Conservation (phyloP, 2,888 invertebrate genomes). For the Caenorhabditis afra region DNA sequence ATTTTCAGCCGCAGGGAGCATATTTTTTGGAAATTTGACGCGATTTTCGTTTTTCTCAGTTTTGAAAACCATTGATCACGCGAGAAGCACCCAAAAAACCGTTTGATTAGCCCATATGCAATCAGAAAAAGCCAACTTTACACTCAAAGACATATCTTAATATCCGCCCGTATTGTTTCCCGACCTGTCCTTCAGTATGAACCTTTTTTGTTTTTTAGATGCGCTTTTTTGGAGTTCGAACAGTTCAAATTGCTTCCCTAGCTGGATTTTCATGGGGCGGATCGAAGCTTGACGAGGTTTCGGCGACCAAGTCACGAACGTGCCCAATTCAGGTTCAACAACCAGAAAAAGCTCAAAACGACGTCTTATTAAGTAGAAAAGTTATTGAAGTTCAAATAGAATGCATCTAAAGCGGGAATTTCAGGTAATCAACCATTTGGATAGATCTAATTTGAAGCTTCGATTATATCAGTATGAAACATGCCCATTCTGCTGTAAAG, state of each 20-base stretch:
- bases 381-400: slow-evolving; percentile 34
- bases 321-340: slow-evolving; percentile 66
- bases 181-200: no score
- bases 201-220: slow-evolving; percentile 27
- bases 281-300: slow-evolving; percentile 48
- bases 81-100: no score
- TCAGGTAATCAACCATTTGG: slow-evolving; percentile 75
- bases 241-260: slow-evolving; percentile 49
- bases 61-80: slow-evolving; percentile 14
- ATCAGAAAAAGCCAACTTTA: no score
- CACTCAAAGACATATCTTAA: neutral
- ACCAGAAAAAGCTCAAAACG: slow-evolving; percentile 62
- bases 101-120: no score
- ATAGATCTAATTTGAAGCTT: slow-evolving; percentile 84
- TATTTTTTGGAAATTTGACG: slow-evolving; percentile 2
- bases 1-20: no score
- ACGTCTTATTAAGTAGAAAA: slow-evolving; percentile 67
- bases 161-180: slow-evolving; percentile 26
- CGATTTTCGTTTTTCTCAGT: slow-evolving; percentile 17
- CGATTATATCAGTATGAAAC: slow-evolving; percentile 96
- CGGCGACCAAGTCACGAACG: slow-evolving; percentile 28
- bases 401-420: no score
- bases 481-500: slow-evolving; percentile 83
- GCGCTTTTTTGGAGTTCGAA: slow-evolving; percentile 49
- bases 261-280: slow-evolving; percentile 57